Base-by-base conservation (phyloP, 2,888 invertebrate genomes). In the Dromius quadrimaculatus region DNA sequence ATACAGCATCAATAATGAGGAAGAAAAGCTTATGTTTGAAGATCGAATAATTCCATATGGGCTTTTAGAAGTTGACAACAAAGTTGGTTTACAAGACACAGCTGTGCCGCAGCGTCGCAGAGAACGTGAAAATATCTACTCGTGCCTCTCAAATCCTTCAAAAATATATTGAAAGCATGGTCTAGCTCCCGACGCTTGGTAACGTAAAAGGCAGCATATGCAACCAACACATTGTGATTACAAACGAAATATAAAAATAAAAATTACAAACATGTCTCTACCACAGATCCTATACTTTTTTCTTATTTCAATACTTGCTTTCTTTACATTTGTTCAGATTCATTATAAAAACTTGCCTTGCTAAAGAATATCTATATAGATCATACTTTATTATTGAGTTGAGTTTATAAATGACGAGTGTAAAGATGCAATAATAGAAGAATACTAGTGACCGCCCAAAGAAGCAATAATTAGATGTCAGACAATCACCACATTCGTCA, bases 121-220 rank as follows among this genome's bases (percentile, higher is more conserved):
- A 54, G 54, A 38, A 66, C 66, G 66, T 66, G 57, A 66, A 66
- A 66, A 66, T 66, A 50, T 66, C 54, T 54, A 23, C 38, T 15
- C 45, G 47, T 20, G 47, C 28, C 45, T 65, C 47, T 65, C 17
- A 66, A 66, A 57, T 66, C 57, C 54, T 66, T 66, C 57, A 66
- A 66, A 66, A 66, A 66, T 66, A 66, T 66, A 66, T 66, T 66
- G 66, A 66, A 63, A 63, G 63, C 23, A 23, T 41, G 36, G 38
- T 8, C 11, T 43, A 9, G 17, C 59, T 59, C n/a, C n/a, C 17
- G 19, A 36, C 34, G 32, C 5, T 6, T 28, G 50, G 32, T 17
- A 3, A 4, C n/a, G 5, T 9, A 6, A 32, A 9, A 5, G 36
- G 36, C 59, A 59, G 34, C 59, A 36, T 54, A 54, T 54, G 36